phyloP scores from a whole-genome alignment of 2,797 vertebrate genomes.

The Sebastes jordani region DNA sequence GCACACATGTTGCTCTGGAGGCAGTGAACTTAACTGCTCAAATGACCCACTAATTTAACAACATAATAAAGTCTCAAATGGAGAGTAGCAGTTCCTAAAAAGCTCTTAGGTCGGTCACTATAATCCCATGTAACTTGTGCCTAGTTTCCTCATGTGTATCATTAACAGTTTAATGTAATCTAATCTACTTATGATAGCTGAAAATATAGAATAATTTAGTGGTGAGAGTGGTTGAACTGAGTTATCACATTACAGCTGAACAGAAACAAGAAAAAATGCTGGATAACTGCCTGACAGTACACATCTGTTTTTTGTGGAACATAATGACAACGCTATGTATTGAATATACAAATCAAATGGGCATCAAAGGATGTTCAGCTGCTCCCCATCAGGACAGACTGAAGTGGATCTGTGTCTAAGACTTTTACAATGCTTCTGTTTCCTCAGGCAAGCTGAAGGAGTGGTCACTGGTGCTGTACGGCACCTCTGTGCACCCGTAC shows the following conservation, averaged over 20 bases:
- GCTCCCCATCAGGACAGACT: not conserved
- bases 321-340: not conserved
- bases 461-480: slow-evolving; percentile 97
- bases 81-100: slow-evolving; percentile 15
- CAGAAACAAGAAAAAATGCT: not conserved
- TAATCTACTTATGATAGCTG: not conserved
- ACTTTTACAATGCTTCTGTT: slow-evolving; percentile 15
- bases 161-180: not conserved
- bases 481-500: slow-evolving; percentile 95
- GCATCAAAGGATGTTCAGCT: not conserved
- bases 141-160: not conserved
- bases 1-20: slow-evolving; percentile 14
- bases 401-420: not conserved
- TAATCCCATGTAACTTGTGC: not conserved
- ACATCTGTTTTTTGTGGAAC: not conserved
- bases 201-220: not conserved
- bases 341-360: not conserved
- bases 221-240: not conserved
- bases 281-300: not conserved
- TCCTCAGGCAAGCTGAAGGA: slow-evolving; percentile 95
- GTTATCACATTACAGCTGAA: not conserved
- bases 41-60: slow-evolving; percentile 53
- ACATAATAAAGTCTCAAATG: slow-evolving; percentile 39
- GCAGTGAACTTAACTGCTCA: slow-evolving; percentile 17
- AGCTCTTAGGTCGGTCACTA: not conserved